These are phyloP conservation scores for Poeciliopsis occidentalis DNA, from an alignment of 2,113 vertebrate genomes.

Conservation along the genomic window DNA sequence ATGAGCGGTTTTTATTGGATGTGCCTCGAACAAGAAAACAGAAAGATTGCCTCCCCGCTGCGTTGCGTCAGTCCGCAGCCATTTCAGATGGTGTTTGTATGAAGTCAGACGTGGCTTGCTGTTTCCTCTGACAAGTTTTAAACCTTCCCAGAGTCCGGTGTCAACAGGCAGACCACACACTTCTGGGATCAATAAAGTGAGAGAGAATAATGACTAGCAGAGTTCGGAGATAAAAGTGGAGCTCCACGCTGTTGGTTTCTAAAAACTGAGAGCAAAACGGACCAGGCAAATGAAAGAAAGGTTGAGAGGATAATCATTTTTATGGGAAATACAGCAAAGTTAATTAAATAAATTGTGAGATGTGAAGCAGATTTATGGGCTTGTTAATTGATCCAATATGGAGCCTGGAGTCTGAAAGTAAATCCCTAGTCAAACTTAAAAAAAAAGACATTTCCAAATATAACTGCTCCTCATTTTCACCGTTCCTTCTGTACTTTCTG, in stretches of 20 bases:
- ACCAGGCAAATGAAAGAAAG: conserved; percentile 7
- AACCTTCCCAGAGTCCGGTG: conserved; percentile 40
- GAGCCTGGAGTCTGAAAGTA: conserved; percentile 10
- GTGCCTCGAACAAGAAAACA: conserved; percentile 49
- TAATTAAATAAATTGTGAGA: conserved; percentile 31
- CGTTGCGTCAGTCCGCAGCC: conserved; percentile 34
- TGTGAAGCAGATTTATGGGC: conserved; percentile 23
- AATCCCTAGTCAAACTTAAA: neutral
- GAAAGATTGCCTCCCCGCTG: conserved; percentile 43
- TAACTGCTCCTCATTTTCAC: neutral
- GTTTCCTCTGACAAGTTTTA: conserved; percentile 46
- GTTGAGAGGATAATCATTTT: conserved; percentile 17
- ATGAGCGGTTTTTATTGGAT: conserved; percentile 29
- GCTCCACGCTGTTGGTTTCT: neutral
- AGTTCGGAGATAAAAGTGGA: conserved; percentile 37
- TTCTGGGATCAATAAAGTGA: conserved; percentile 52
- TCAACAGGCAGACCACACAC: conserved; percentile 55
- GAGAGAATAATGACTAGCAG: conserved; percentile 40
- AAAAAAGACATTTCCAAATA: neutral
- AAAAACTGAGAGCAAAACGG: neutral
- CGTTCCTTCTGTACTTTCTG: too few species aligned
- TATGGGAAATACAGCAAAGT: conserved; percentile 13
- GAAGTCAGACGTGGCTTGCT: conserved; percentile 40
- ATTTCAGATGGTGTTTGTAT: conserved; percentile 28
- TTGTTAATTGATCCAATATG: conserved; percentile 3